Percentiles rank a stretch among this genome's conserved stretches.
Evolutionary conservation across 2,888 invertebrate species (phyloP).

Genomic region (Chorisops tibialis): DNA sequence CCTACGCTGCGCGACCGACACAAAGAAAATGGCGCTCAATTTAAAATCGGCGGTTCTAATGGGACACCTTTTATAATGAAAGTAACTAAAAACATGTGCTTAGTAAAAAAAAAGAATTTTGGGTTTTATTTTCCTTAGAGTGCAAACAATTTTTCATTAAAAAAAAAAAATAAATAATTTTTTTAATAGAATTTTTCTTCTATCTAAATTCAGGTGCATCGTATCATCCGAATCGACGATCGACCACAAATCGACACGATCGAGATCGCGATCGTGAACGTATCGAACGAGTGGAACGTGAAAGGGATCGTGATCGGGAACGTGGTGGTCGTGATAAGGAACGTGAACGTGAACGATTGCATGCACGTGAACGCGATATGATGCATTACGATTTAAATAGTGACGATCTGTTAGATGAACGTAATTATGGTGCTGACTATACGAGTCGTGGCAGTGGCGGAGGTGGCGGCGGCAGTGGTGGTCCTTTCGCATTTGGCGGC

Average conservation of each 20-base stretch:
- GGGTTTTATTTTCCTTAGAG: too few relatives aligned
- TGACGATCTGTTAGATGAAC: conserved; percentile 50
- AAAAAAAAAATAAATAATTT: too few relatives aligned
- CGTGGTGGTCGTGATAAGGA: conserved; percentile 40
- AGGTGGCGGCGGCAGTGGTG: too few relatives aligned
- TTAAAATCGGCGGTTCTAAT: too few relatives aligned
- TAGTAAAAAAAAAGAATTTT: too few relatives aligned
- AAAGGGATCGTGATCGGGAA: conserved; percentile 33
- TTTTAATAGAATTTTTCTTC: neutral
- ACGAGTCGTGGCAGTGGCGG: conserved; percentile 39
- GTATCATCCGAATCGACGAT: conserved; percentile 50
- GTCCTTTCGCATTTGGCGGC: conserved; percentile 34
- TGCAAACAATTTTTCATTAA: too few relatives aligned
- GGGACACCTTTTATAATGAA: too few relatives aligned
- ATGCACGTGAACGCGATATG: conserved; percentile 50
- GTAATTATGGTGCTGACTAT: conserved; percentile 45
- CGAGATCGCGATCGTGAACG: conserved; percentile 43
- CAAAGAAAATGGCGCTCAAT: too few relatives aligned
- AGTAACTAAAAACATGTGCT: too few relatives aligned
- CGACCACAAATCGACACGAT: conserved; percentile 44
- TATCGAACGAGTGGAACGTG: conserved; percentile 41
- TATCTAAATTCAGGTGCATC: conserved; percentile 44
- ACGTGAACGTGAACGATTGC: conserved; percentile 46
- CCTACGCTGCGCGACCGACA: too few relatives aligned
- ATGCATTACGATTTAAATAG: conserved; percentile 52